Evolutionary conservation across 2,113 vertebrate genomes (phyloP).

Genomic region (Hemiprocne comata): DNA sequence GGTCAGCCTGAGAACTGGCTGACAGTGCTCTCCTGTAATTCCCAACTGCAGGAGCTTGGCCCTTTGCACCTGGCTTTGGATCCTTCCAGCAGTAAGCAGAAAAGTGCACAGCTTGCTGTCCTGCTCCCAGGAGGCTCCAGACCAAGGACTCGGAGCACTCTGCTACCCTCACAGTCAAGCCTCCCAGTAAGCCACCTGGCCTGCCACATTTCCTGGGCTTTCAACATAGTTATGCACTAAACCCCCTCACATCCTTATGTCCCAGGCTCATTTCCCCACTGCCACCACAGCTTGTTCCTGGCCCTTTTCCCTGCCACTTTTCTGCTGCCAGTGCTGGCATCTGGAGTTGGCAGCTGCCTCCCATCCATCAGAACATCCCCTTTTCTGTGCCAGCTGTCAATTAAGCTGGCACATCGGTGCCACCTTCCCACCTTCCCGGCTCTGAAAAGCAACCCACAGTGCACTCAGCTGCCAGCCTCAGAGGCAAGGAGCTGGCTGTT

Average conservation of each 20-base stretch:
- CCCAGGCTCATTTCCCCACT: neutral
- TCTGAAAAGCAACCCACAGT: neutral
- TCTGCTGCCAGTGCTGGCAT: neutral
- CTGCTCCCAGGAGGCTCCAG: neutral
- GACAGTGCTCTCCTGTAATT: neutral
- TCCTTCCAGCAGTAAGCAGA: neutral
- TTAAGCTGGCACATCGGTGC: neutral
- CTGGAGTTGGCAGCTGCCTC: neutral
- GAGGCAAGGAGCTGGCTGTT: neutral
- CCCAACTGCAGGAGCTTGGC: neutral
- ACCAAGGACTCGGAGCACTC: neutral
- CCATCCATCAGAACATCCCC: neutral
- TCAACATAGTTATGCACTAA: neutral
- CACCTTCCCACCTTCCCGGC: neutral
- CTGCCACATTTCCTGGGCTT: neutral
- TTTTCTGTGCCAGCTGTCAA: neutral
- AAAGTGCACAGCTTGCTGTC: neutral
- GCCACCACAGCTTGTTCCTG: accelerated
- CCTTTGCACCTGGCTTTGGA: neutral
- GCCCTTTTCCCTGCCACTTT: neutral
- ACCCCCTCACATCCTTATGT: neutral
- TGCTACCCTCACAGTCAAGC: neutral
- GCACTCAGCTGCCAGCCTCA: neutral
- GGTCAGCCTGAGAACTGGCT: neutral
- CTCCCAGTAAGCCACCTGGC: neutral